Conservation (phyloP, 1,140 invertebrate species). For the Polypedilum pembai region DNA sequence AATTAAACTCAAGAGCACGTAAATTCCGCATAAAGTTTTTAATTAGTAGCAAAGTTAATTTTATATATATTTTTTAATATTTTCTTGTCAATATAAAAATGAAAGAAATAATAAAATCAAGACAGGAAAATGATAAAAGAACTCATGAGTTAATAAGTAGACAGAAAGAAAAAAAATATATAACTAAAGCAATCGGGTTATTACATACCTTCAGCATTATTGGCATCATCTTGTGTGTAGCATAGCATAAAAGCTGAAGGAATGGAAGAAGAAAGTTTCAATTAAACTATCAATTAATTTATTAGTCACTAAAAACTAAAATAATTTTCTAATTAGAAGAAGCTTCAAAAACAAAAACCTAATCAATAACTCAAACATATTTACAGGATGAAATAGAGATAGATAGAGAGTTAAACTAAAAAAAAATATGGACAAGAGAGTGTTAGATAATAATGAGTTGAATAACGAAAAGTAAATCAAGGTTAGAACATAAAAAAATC, state of each 20-base stretch:
- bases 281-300: constrained; percentile 2
- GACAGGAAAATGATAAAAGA: too few relatives aligned
- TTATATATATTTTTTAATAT: not conserved
- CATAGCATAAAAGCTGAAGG: constrained; percentile 79
- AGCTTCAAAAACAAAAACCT: not conserved
- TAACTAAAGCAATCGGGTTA: constrained; percentile 4
- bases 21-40: too few relatives aligned
- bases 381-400: not conserved
- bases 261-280: constrained; percentile 15
- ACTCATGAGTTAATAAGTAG: not conserved
- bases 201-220: constrained; percentile 70
- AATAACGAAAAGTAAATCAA: too few relatives aligned
- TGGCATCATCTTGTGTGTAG: constrained; percentile 82
- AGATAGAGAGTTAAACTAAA: not conserved
- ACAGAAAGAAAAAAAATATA: not conserved
- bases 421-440: not conserved
- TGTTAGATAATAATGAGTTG: not conserved
- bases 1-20: too few relatives aligned
- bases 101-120: too few relatives aligned
- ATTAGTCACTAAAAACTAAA: not conserved
- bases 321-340: constrained; percentile 4
- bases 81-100: too few relatives aligned
- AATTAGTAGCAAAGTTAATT: not conserved
- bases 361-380: not conserved
- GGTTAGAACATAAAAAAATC: not conserved